Percentiles rank a stretch among this genome's conserved stretches.
These are phyloP conservation scores for Apteryx mantelli DNA, from an alignment of 2,113 vertebrate genomes.

Conservation along the genomic window DNA sequence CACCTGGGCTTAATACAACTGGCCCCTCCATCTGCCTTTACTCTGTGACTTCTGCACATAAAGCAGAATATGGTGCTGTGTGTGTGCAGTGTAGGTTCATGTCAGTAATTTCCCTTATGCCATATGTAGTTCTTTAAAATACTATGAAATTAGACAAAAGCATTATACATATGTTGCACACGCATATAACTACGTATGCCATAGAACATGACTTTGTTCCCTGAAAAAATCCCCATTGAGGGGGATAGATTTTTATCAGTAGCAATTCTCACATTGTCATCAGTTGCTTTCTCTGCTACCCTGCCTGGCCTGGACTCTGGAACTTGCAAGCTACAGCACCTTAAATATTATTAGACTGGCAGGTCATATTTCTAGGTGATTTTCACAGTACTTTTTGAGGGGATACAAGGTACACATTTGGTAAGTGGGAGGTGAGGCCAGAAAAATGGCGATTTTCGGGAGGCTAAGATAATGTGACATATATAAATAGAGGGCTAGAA, in stretches of 20 bases:
- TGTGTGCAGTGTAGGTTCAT: background rate
- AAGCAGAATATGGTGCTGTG: constrained; percentile 3
- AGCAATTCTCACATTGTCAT: background rate
- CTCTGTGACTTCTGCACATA: constrained; percentile 22
- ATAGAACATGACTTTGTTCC: background rate
- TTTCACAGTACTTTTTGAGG: background rate
- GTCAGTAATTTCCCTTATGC: background rate
- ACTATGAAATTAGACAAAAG: background rate
- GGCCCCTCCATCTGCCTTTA: constrained; percentile 77
- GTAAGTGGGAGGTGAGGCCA: background rate
- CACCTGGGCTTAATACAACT: constrained; percentile 68
- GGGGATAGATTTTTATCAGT: background rate
- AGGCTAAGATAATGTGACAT: background rate
- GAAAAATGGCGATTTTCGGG: background rate
- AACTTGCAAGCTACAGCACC: background rate
- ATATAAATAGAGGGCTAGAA: background rate
- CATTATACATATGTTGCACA: background rate
- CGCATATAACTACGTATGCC: background rate
- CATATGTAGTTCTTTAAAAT: background rate
- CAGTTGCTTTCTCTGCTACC: background rate
- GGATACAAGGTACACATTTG: rapidly evolving
- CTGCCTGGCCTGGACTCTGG: background rate
- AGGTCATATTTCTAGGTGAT: background rate
- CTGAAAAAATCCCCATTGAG: background rate
- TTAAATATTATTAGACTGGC: background rate